phyloP scores from a whole-genome alignment of 2,888 invertebrate genomes.

The Scaptomyza reducta region DNA sequence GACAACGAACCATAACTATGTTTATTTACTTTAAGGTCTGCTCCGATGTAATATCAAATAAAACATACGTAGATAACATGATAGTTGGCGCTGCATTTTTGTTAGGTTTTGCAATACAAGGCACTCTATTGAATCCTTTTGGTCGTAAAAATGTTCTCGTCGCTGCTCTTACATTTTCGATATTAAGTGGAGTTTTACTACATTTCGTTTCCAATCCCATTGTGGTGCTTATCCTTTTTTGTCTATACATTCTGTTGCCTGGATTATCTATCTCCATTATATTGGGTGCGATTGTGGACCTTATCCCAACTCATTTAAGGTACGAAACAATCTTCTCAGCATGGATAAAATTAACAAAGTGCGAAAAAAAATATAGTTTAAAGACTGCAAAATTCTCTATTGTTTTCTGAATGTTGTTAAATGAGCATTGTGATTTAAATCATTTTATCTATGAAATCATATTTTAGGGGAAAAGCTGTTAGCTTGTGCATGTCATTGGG shows the following conservation, averaged over 20 bases:
- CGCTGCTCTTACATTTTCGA: conserved; percentile 63
- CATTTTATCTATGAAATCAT: not conserved
- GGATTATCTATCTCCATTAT: conserved; percentile 79
- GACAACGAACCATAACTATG: not conserved
- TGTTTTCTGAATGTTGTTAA: too few species aligned
- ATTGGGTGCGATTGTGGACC: conserved; percentile 79
- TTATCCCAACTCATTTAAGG: conserved; percentile 80
- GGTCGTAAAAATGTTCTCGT: conserved; percentile 80
- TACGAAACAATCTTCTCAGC: conserved; percentile 34
- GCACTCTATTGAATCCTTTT: conserved; percentile 77
- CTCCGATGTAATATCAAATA: conserved; percentile 70
- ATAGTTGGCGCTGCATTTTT: conserved; percentile 80
- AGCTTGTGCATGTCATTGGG: conserved; percentile 77
- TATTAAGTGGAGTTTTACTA: conserved; percentile 76
- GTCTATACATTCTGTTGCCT: conserved; percentile 77
- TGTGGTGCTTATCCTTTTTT: conserved; percentile 77
- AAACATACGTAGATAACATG: conserved; percentile 80
- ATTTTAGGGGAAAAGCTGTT: conserved; percentile 75
- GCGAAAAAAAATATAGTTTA: not conserved
- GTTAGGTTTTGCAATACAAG: conserved; percentile 79
- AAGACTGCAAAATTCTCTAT: not conserved
- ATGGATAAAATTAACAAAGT: too few species aligned
- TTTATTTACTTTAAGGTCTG: conserved; percentile 65
- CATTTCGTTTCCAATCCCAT: conserved; percentile 71
- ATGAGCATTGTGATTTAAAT: not conserved